Percentiles rank a stretch among this genome's conserved stretches.
phyloP scores from a whole-genome alignment of 92 coral and sea anemone genomes.

The Parazoanthus atlanticus region DNA sequence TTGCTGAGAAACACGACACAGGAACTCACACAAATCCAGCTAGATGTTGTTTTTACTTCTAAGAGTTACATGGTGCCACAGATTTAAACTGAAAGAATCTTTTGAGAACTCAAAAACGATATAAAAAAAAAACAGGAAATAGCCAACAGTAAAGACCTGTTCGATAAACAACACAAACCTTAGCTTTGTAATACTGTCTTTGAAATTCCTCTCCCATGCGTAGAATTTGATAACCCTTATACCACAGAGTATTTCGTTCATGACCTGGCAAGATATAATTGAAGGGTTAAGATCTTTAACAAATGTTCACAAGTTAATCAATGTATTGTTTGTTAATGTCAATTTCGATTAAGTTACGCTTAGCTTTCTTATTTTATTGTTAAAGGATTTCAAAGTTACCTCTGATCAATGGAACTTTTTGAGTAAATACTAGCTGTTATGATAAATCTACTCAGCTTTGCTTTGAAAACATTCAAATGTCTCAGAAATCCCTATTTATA shows the following conservation, averaged over 20 bases:
- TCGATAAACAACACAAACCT: conserved; percentile 53
- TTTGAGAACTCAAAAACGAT: not conserved
- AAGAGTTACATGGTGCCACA: too few species aligned
- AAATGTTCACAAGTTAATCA: not conserved
- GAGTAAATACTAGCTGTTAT: too few species aligned
- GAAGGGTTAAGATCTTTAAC: not conserved
- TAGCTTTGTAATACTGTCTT: conserved; percentile 67
- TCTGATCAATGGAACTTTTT: not conserved
- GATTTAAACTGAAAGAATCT: too few species aligned
- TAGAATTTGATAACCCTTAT: conserved; percentile 96
- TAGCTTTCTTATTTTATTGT: not conserved
- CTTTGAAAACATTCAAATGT: too few species aligned
- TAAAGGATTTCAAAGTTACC: not conserved
- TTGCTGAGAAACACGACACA: too few species aligned
- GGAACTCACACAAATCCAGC: too few species aligned
- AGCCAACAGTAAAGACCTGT: too few species aligned
- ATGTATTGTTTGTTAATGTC: not conserved
- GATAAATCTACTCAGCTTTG: too few species aligned
- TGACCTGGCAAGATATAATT: conserved; percentile 56
- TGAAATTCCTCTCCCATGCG: conserved; percentile 97
- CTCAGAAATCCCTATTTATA: too few species aligned
- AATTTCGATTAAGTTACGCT: not conserved
- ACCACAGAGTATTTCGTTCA: conserved; percentile 96
- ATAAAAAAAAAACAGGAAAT: too few species aligned
- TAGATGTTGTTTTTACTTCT: too few species aligned